These are phyloP conservation scores for Sturnira hondurensis DNA, from an alignment of 2,113 vertebrate genomes.

Conservation along the genomic window DNA sequence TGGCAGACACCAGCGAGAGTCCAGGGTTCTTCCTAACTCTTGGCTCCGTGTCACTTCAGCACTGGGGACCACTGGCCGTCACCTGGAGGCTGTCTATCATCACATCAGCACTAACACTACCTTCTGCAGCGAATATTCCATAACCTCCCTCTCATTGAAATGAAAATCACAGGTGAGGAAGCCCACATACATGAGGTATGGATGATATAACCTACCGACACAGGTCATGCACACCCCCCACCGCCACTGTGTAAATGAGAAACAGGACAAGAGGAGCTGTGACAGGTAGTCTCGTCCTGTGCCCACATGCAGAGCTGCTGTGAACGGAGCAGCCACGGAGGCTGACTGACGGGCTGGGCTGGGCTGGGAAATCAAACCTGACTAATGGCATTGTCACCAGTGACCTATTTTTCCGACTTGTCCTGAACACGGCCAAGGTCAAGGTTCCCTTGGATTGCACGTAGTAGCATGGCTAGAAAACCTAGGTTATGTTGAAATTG, in stretches of 20 bases:
- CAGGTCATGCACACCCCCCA: too few species aligned
- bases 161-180: neutral
- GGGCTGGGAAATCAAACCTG: neutral
- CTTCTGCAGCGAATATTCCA: neutral
- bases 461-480: neutral
- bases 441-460: neutral
- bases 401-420: neutral
- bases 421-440: neutral
- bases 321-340: accelerated
- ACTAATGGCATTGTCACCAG: too few species aligned
- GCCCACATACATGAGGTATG: too few species aligned
- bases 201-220: neutral
- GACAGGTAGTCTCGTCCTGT: neutral
- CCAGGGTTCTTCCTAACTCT: too few species aligned
- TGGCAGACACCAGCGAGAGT: neutral
- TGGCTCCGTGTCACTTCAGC: neutral
- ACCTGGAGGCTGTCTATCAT: neutral
- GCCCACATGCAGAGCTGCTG: accelerated
- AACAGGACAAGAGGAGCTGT: neutral
- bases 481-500: neutral
- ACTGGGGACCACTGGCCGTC: accelerated
- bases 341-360: accelerated
- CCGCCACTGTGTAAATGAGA: neutral
- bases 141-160: neutral
- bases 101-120: neutral